A percentile compares a stretch with the other conserved stretches of the same genome.
phyloP scores from a whole-genome alignment of 2,888 invertebrate species.

The Drosophila maculinotata region DNA sequence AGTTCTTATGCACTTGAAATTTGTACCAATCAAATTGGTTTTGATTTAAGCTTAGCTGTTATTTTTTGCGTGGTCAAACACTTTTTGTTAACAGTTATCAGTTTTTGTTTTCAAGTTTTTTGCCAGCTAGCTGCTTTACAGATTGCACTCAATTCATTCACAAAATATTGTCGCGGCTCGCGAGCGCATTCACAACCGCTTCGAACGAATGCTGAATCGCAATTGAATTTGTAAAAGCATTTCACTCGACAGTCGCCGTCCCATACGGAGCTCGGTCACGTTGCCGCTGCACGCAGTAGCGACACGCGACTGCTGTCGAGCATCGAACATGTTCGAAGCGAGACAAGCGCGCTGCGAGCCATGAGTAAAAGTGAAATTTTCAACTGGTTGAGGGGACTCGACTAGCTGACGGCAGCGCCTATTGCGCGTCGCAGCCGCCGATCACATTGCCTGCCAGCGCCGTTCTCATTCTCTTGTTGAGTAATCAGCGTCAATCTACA shows the following conservation, averaged over 20 bases:
- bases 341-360: conserved; percentile 11
- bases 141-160: conserved; percentile 43
- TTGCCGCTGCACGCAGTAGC: conserved; percentile 78
- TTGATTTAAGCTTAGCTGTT: background rate
- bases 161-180: conserved; percentile 23
- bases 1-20: background rate
- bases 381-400: conserved; percentile 23
- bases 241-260: conserved; percentile 62
- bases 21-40: background rate
- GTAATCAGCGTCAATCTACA: conserved; percentile 70
- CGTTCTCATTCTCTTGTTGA: conserved; percentile 52
- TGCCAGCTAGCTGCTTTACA: conserved; percentile 7
- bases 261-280: conserved; percentile 69
- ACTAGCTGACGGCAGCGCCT: conserved; percentile 24
- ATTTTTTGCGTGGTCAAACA: conserved; percentile 19
- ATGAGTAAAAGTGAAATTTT: conserved; percentile 71
- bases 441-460: conserved; percentile 74
- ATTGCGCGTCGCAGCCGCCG: conserved; percentile 56
- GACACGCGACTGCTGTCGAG: conserved; percentile 66
- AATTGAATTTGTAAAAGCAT: conserved; percentile 83
- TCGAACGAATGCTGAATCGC: conserved; percentile 76
- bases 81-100: conserved; percentile 39
- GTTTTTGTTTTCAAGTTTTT: conserved; percentile 36
- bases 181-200: conserved; percentile 63
- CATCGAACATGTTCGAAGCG: conserved; percentile 46